Base-by-base conservation (phyloP, 2,797 vertebrate genomes). In the Anniella stebbinsi region DNA sequence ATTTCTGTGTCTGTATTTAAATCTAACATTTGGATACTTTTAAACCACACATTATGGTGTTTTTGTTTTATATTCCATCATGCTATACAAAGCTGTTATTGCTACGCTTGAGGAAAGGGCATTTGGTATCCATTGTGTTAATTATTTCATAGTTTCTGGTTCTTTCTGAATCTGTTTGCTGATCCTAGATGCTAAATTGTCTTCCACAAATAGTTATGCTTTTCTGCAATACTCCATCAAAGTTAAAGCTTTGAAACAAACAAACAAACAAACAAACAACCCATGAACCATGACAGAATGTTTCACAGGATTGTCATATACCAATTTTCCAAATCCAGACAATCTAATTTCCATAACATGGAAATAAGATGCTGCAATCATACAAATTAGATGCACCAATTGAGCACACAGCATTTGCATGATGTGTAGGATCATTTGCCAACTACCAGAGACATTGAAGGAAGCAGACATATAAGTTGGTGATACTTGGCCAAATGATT, bases 121-220 rank as follows among this genome's bases (percentile, higher is more conserved):
- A 72, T 84, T 84, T 73, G 72, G 28, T n/a, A 66, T 66, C 57
- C 41, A 66, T 66, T 76, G 72, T 76, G 36, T 70, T 23, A 12
- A 17, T n/a, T 28, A 18, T 60, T 25, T 48, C 57, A 70, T 10
- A 2, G 80, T 69, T 36, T 77, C 76, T 63, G 30, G 9, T 57
- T 41, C 38, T 73, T 11, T 18, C 0, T 0, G 10, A 21, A 51
- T 91, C 25, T 91, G 75, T 48, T 57, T 88, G 73, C 30, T 88
- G 83, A 93, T 77, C 41, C 63, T 80, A 63, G 28, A 80, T 89
- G 88, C 36, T 80, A 80, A 89, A 82, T 70, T 25, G 51, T 17
- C 9, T 92, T 93, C 69, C 54, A 41, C 78, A 76, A 30, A 66
- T 51, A 77, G 66, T 38, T 87, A 84, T 73, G n/a, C 23, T 18